Base-by-base conservation (phyloP, 2,888 invertebrate species). In the Scaptomyza flava region DNA sequence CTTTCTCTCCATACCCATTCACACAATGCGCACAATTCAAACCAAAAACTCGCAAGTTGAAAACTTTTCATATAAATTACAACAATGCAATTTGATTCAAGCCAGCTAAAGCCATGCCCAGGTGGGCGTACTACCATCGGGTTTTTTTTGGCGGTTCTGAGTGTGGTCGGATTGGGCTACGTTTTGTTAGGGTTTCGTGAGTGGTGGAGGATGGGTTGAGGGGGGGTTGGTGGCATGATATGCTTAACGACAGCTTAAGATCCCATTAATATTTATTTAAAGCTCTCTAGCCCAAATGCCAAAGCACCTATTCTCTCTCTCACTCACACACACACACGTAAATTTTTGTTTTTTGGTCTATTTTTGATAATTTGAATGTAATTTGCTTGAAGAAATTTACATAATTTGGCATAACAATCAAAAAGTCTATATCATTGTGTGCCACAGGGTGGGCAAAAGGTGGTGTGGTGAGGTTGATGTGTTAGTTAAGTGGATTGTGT, bases 51-150 rank as follows among this genome's bases (percentile, higher is more conserved):
- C 62, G 68, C 72, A 63, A 63, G 48, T 51, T 48, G 46, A 66
- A 72, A 86, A 86, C 66, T 86, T 81, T 86, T 77, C 86, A 80
- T 80, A 81, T 85, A 81, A 81, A 82, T 86, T 81, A 85, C 81
- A 73, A 79, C 77, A 77, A 77, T 77, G 79, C 76, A 71, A 75
- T 70, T 62, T 66, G 57, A 51, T 67, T 75, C 56, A 75, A 71
- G 76, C 76, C 60, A 59, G 42, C 71, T 43, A 50, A 76, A 67
- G 41, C 56, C 45, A 17, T 41, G 34, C 38, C 38, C 46, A 61
- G 69, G 59, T 58, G 62, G 61, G 53, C 51, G 51, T 48, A 66
- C 42, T 3, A 17, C 14, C 56, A 48, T 33, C 11, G 17, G 31
- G 4, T 17, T 6, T 31, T 36, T 38, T 38, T 38, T 8, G 8